Percentiles rank a stretch among this genome's conserved stretches.
phyloP scores from a whole-genome alignment of 2,888 invertebrate species.

The Autographa gamma region DNA sequence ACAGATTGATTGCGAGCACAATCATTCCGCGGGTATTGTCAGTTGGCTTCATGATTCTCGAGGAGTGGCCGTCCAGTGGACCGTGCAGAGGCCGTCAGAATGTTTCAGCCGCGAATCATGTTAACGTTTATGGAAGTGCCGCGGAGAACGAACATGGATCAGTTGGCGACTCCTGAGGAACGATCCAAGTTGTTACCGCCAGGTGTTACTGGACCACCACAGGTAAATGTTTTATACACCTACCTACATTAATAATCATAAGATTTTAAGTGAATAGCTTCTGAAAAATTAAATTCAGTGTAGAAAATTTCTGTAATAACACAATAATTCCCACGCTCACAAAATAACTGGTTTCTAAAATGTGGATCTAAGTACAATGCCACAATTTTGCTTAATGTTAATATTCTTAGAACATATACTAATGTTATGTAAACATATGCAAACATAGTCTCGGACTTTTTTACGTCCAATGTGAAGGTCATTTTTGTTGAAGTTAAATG shows the following conservation, averaged over 20 bases:
- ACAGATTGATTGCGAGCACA: slow-evolving; percentile 43
- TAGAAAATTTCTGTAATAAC: neutral
- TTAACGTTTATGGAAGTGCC: slow-evolving; percentile 57
- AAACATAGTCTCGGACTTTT: neutral
- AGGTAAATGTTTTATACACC: slow-evolving; percentile 21
- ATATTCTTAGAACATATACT: neutral
- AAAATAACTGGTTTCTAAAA: slow-evolving; percentile 1
- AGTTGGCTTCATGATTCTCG: slow-evolving; percentile 54
- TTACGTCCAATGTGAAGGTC: neutral
- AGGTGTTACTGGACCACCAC: slow-evolving; percentile 2
- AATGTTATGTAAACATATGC: neutral
- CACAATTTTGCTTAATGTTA: neutral
- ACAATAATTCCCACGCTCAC: neutral
- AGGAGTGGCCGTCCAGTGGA: slow-evolving; percentile 52
- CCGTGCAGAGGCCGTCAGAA: slow-evolving; percentile 47
- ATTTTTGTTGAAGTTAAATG: neutral
- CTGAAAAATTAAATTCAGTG: neutral
- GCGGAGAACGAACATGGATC: slow-evolving; percentile 32
- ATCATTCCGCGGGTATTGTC: slow-evolving; percentile 56
- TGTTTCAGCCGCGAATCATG: slow-evolving; percentile 61
- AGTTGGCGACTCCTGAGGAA: slow-evolving; percentile 38
- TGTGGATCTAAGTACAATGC: neutral
- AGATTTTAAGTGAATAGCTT: too few relatives aligned
- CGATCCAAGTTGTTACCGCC: slow-evolving; percentile 40
- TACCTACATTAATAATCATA: too few relatives aligned